A percentile compares a stretch with the other conserved stretches of the same genome.
Conservation (phyloP, 2,113 vertebrate genomes). For the Taurulus bubalis region DNA sequence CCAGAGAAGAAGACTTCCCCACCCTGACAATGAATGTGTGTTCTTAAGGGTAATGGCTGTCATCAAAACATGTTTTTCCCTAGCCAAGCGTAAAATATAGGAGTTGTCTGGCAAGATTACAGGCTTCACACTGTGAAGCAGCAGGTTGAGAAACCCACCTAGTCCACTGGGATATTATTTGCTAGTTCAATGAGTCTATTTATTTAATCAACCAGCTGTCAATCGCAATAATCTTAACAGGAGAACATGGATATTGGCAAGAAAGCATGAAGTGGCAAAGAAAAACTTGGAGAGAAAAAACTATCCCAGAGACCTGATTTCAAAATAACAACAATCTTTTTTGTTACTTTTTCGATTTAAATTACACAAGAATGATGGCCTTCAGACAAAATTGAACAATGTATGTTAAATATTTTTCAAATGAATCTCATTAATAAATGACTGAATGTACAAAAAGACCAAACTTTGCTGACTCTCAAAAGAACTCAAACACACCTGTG, state of each 20-base stretch:
- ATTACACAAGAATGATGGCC: background rate
- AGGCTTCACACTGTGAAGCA: slow-evolving; percentile 46
- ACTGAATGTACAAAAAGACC: slow-evolving; percentile 4
- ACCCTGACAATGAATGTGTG: slow-evolving; percentile 28
- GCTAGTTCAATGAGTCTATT: slow-evolving; percentile 19
- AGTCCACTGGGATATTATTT: slow-evolving; percentile 19
- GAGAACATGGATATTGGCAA: background rate
- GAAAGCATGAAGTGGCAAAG: background rate
- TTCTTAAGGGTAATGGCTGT: slow-evolving; percentile 18
- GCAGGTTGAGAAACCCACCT: slow-evolving; percentile 41
- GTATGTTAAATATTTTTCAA: background rate
- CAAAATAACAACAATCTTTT: background rate
- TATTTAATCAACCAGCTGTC: slow-evolving; percentile 36
- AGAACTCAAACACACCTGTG: slow-evolving; percentile 36
- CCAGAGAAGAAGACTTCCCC: slow-evolving; percentile 9
- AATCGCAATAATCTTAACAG: background rate
- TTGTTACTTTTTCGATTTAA: background rate
- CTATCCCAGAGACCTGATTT: background rate
- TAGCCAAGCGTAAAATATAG: slow-evolving; percentile 29
- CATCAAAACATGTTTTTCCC: slow-evolving; percentile 63
- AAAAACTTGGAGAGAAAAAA: background rate
- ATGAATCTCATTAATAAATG: background rate
- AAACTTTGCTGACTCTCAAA: background rate
- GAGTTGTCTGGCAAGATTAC: slow-evolving; percentile 61
- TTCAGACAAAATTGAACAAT: background rate